phyloP scores from a whole-genome alignment of 2,113 vertebrate genomes.

The Pteruthius melanotis region DNA sequence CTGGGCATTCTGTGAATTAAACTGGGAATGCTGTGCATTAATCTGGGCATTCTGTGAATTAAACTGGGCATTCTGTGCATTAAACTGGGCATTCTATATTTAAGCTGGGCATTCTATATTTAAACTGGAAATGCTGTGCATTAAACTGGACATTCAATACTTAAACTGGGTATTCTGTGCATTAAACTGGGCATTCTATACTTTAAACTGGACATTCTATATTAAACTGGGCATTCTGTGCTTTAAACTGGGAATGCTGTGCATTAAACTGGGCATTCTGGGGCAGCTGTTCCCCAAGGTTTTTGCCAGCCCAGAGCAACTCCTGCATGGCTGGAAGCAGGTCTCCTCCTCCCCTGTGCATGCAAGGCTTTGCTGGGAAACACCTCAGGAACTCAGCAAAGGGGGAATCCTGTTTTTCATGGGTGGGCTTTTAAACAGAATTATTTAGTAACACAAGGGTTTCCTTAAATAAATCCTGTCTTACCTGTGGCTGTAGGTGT shows the following conservation, averaged over 20 bases:
- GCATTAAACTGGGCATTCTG: background rate
- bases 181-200: background rate
- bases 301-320: background rate
- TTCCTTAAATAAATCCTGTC: background rate
- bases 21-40: background rate
- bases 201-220: background rate
- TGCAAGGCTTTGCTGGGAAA: background rate
- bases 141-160: background rate
- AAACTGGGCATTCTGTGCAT: background rate
- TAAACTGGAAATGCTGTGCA: no score
- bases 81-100: background rate
- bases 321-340: background rate
- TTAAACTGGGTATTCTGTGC: no score
- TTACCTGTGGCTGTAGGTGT: conserved; percentile 89
- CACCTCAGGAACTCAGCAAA: background rate
- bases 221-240: no score
- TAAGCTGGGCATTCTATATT: background rate
- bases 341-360: background rate
- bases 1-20: background rate
- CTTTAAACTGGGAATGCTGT: no score
- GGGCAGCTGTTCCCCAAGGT: background rate
- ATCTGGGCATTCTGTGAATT: background rate
- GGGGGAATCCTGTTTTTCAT: background rate
- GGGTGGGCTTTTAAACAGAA: background rate
- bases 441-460: background rate